phyloP scores from a whole-genome alignment of 1,140 invertebrate genomes.

The Colletes gigas region DNA sequence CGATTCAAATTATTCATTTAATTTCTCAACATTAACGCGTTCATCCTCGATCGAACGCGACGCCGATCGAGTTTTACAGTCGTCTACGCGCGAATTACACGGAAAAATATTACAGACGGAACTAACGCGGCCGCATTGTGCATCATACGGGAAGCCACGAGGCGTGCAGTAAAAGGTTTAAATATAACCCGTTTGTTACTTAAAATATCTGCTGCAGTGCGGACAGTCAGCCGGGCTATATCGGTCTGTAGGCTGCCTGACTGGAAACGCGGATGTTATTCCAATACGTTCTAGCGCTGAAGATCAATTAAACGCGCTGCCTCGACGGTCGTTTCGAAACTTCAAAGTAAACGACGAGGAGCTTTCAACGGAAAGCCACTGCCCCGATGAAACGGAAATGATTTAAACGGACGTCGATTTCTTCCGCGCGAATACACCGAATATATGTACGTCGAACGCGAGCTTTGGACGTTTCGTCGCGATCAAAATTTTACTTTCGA shows the following conservation, averaged over 20 bases:
- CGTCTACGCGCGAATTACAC: not conserved
- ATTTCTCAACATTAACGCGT: too few species aligned
- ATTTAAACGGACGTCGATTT: not conserved
- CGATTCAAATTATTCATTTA: too few species aligned
- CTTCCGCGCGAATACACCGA: too few species aligned
- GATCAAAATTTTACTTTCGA: not conserved
- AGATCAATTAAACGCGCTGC: constrained; percentile 17
- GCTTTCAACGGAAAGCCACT: not conserved
- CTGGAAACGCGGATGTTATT: constrained; percentile 51
- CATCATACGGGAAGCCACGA: constrained; percentile 17
- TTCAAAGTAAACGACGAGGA: not conserved
- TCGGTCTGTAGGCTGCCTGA: constrained; percentile 32
- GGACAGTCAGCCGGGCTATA: constrained; percentile 41
- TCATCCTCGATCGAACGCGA: not conserved
- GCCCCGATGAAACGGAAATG: too few species aligned
- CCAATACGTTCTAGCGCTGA: constrained; percentile 31
- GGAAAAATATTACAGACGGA: constrained; percentile 17
- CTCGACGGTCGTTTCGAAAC: not conserved
- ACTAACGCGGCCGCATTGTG: constrained; percentile 42
- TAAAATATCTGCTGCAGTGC: constrained; percentile 39
- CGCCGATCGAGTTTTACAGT: not conserved
- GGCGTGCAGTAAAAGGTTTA: constrained; percentile 34
- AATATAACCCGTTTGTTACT: constrained; percentile 51
- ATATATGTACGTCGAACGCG: not conserved
- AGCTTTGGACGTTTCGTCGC: not conserved